Conservation (phyloP, 2,113 vertebrate species). For the Lucifuga dentata region DNA sequence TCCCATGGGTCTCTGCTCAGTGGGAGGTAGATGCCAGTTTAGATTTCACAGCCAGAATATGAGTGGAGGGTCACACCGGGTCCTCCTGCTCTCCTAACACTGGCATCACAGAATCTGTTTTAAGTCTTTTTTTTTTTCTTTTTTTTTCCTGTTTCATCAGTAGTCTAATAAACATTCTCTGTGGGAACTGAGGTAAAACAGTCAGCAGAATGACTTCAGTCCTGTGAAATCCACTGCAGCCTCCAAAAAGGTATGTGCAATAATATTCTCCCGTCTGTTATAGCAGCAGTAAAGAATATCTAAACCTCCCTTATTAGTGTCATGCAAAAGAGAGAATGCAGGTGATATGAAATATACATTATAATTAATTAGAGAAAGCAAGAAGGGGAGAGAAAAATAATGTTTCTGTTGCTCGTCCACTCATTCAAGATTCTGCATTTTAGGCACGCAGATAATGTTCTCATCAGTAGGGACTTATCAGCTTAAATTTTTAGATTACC, state of each 20-base stretch:
- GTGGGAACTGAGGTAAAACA: conserved; percentile 24
- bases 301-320: no score
- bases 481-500: conserved; percentile 25
- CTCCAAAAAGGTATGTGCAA: background rate
- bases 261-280: no score
- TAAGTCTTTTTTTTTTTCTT: conserved; percentile 45
- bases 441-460: conserved; percentile 10
- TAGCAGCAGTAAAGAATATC: no score
- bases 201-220: conserved; percentile 5
- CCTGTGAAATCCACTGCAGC: conserved; percentile 20
- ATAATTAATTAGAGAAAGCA: no score
- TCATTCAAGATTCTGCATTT: conserved; percentile 17
- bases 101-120: conserved; percentile 49
- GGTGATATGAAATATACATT: no score
- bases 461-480: conserved; percentile 37
- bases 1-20: conserved; percentile 30
- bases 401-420: background rate
- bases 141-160: no score
- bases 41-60: conserved; percentile 31
- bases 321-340: no score
- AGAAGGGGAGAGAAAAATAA: no score
- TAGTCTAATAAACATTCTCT: conserved; percentile 29
- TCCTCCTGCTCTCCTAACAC: conserved; percentile 6
- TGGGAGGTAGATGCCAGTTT: conserved; percentile 22
- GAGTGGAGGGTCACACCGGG: conserved; percentile 14